Conservation (phyloP, 2,888 invertebrate genomes). For the Thymelicus acteon region DNA sequence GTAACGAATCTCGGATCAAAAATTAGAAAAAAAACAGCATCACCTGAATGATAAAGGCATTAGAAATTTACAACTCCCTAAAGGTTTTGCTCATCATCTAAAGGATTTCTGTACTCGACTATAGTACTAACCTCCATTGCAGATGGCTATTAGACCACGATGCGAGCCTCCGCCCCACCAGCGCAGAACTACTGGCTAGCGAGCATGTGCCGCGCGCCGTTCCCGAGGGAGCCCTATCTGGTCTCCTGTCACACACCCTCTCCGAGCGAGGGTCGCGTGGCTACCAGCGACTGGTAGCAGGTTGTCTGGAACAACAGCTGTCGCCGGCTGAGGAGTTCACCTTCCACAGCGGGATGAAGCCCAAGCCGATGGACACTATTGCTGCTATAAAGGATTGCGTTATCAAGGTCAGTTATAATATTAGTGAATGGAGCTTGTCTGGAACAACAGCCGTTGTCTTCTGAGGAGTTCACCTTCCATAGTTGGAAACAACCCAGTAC, state of each 20-base stretch:
- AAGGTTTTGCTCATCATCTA: too few relatives aligned
- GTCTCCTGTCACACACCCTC: conserved; percentile 92
- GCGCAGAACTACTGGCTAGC: conserved; percentile 92
- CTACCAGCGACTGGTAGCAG: conserved; percentile 63
- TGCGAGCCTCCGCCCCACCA: conserved; percentile 92
- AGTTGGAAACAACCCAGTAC: neutral
- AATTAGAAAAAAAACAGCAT: too few relatives aligned
- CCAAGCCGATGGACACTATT: conserved; percentile 52
- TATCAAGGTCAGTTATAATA: conserved; percentile 53
- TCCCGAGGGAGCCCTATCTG: conserved; percentile 94
- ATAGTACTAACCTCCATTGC: conserved; percentile 1
- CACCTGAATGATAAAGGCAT: too few relatives aligned
- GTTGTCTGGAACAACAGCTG: conserved; percentile 79
- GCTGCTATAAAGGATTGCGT: conserved; percentile 60
- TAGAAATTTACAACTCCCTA: too few relatives aligned
- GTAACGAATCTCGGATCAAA: too few relatives aligned
- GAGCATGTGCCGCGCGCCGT: conserved; percentile 93
- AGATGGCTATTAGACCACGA: conserved; percentile 93
- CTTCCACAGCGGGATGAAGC: conserved; percentile 85
- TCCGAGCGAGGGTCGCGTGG: conserved; percentile 86
- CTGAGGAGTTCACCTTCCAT: neutral
- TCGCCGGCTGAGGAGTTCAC: conserved; percentile 90
- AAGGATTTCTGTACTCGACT: too few relatives aligned
- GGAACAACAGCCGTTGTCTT: conserved; percentile 77
- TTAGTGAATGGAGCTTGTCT: conserved; percentile 56